Conservation (phyloP, 2,888 invertebrate genomes). For the Allygus modestus region DNA sequence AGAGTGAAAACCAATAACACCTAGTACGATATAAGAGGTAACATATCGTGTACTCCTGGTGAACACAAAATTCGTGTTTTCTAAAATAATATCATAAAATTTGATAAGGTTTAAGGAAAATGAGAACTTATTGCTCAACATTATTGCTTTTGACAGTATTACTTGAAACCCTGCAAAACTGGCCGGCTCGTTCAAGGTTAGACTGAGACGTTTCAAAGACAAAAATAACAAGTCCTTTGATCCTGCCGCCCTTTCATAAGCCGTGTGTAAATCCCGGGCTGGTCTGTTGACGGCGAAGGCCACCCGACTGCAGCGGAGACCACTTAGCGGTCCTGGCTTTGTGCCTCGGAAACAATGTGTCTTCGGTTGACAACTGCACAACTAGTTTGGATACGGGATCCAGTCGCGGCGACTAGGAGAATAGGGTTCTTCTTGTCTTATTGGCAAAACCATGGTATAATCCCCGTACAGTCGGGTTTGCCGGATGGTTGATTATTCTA, state of each 20-base stretch:
- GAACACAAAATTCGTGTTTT: too few relatives aligned
- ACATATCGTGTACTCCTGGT: too few relatives aligned
- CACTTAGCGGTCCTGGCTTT: slow-evolving; percentile 23
- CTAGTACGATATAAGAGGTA: too few relatives aligned
- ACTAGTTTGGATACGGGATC: neutral
- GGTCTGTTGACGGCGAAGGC: neutral
- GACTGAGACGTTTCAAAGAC: neutral
- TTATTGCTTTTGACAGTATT: neutral
- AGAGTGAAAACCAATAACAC: too few relatives aligned
- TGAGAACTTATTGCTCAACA: neutral
- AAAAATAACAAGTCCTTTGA: slow-evolving; percentile 30
- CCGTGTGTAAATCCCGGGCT: slow-evolving; percentile 10
- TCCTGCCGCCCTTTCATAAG: slow-evolving; percentile 34
- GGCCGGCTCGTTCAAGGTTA: neutral
- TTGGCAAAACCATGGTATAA: neutral
- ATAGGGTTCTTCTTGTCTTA: neutral
- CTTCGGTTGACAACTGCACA: slow-evolving; percentile 26
- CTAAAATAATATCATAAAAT: too few relatives aligned
- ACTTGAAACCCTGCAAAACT: slow-evolving; percentile 2
- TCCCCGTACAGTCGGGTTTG: neutral
- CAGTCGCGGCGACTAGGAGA: neutral
- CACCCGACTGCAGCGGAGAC: slow-evolving; percentile 6
- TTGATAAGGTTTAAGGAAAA: too few relatives aligned
- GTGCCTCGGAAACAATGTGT: slow-evolving; percentile 17
- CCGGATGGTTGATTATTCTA: neutral